Evolutionary conservation across 1,140 invertebrate genomes (phyloP).

Genomic region (Ditylenchus dipsaci): DNA sequence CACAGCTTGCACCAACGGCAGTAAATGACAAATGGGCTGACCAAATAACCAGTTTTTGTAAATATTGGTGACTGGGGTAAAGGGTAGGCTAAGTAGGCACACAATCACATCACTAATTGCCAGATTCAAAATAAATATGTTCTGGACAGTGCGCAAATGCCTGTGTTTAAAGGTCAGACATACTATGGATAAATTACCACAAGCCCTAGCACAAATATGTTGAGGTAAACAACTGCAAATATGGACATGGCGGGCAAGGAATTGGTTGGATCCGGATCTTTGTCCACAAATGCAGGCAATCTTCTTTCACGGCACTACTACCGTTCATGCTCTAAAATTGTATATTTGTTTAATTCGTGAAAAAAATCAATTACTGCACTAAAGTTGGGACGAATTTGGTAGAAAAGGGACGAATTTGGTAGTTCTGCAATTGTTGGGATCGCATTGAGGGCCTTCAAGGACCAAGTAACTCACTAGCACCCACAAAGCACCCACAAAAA

Average conservation of each 20-base stretch:
- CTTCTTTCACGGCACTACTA: neutral
- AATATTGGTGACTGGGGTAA: slow-evolving; percentile 68
- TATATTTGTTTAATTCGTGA: no score
- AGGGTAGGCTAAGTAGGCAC: slow-evolving; percentile 86
- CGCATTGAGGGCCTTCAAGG: no score
- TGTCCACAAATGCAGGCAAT: slow-evolving; percentile 24
- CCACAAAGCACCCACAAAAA: no score
- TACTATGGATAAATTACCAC: slow-evolving; percentile 52
- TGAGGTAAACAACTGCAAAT: slow-evolving; percentile 46
- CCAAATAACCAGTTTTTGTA: slow-evolving; percentile 59
- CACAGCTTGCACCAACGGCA: slow-evolving; percentile 57
- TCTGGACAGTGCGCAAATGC: slow-evolving; percentile 75
- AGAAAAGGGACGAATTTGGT: no score
- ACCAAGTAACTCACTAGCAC: no score
- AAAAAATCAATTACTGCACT: no score
- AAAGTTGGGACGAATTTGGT: no score
- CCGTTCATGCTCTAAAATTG: no score
- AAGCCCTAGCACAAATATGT: slow-evolving; percentile 54
- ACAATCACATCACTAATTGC: slow-evolving; percentile 88
- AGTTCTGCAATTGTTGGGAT: no score
- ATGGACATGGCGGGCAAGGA: slow-evolving; percentile 30
- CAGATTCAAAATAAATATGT: slow-evolving; percentile 92
- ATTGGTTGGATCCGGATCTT: slow-evolving; percentile 51
- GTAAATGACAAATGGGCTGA: slow-evolving; percentile 55
- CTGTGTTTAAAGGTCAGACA: slow-evolving; percentile 33